Evolutionary conservation across 2,888 invertebrate species (phyloP).

Genomic region (Erebia ligea): DNA sequence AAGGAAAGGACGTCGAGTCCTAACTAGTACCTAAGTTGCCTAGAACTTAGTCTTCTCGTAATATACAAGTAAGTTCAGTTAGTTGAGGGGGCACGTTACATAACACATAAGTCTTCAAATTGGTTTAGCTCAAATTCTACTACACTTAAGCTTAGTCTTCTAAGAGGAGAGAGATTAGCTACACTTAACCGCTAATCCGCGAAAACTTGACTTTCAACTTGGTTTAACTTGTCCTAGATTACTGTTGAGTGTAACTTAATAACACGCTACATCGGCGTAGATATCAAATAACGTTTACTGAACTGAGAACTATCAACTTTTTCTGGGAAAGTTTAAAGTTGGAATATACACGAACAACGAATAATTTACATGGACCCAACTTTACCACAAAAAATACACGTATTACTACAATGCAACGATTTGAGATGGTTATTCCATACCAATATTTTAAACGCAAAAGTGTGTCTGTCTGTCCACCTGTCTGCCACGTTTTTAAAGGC

Average conservation of each 20-base stretch:
- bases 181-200: constrained; percentile 60
- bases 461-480: too few species aligned
- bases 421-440: too few species aligned
- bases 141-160: constrained; percentile 4
- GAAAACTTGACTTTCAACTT: constrained; percentile 58
- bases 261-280: background rate
- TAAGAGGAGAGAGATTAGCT: constrained; percentile 44
- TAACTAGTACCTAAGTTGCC: too few species aligned
- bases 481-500: too few species aligned
- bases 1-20: too few species aligned
- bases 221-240: constrained; percentile 56
- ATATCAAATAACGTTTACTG: background rate
- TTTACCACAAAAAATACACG: too few species aligned
- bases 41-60: too few species aligned
- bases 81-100: background rate
- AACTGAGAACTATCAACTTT: background rate
- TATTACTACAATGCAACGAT: too few species aligned
- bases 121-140: constrained; percentile 8
- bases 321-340: background rate
- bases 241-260: constrained; percentile 43
- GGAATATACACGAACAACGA: too few species aligned
- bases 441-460: too few species aligned
- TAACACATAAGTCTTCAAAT: constrained; percentile 6
- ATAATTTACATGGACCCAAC: too few species aligned
- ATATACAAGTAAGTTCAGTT: background rate